phyloP scores from a whole-genome alignment of 2,113 vertebrate species.

The Eretmochelys imbricata region DNA sequence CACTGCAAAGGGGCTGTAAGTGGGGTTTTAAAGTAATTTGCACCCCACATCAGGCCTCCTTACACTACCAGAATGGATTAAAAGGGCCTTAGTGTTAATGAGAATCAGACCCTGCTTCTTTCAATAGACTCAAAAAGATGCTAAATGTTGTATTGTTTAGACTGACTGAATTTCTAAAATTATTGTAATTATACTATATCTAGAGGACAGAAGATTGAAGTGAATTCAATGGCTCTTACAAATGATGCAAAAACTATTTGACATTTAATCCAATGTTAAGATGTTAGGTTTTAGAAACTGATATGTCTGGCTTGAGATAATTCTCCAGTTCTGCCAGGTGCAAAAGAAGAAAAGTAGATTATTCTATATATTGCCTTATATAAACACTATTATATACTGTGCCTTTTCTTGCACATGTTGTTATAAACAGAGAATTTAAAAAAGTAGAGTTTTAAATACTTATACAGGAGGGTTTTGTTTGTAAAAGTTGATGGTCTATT shows the following conservation, averaged over 20 bases:
- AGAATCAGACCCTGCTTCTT: neutral
- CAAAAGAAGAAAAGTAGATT: neutral
- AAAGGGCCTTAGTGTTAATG: neutral
- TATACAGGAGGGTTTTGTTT: slow-evolving; percentile 14
- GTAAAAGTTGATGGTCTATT: slow-evolving; percentile 55
- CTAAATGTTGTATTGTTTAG: neutral
- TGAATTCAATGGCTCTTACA: neutral
- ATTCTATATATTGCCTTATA: neutral
- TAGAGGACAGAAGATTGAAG: slow-evolving; percentile 35
- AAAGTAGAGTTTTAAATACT: slow-evolving; percentile 8
- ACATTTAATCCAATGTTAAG: slow-evolving; percentile 56
- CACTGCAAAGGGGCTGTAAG: neutral
- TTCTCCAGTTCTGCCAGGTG: neutral
- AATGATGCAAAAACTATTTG: slow-evolving; percentile 27
- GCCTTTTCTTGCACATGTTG: slow-evolving; percentile 23
- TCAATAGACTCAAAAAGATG: slow-evolving; percentile 2
- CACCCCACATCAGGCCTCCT: neutral
- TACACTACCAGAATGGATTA: neutral
- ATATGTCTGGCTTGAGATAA: slow-evolving; percentile 42
- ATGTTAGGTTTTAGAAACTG: slow-evolving; percentile 40
- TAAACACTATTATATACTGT: slow-evolving; percentile 15
- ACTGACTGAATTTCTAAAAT: slow-evolving; percentile 38
- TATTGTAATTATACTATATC: neutral
- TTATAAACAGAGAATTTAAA: slow-evolving; percentile 49
- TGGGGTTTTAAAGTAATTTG: neutral